Evolutionary conservation across 2,797 vertebrate genomes (phyloP).

Genomic region (Cottoperca gobio): DNA sequence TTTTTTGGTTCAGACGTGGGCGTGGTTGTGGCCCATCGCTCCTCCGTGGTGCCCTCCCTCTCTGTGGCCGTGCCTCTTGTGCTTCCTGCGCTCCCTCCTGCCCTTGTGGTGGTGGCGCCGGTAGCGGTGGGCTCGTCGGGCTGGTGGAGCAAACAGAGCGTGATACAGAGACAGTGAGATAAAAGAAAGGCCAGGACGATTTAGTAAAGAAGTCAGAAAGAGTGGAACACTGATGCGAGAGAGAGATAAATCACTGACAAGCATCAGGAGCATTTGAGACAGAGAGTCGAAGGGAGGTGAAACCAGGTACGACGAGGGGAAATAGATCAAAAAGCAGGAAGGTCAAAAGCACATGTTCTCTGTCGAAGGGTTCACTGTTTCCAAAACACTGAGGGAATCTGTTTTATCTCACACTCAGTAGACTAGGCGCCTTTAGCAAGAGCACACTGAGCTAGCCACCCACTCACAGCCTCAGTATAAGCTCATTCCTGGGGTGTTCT

Average conservation of each 20-base stretch:
- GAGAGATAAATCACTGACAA: slow-evolving; percentile 42
- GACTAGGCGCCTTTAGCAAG: slow-evolving; percentile 43
- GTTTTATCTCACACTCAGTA: slow-evolving; percentile 44
- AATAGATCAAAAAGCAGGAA: slow-evolving; percentile 43
- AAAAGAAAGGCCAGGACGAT: slow-evolving; percentile 1
- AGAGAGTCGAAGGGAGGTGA: slow-evolving; percentile 10
- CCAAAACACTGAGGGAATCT: slow-evolving; percentile 23
- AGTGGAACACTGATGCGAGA: slow-evolving; percentile 26
- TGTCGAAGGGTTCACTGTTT: slow-evolving; percentile 23
- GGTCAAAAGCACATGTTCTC: slow-evolving; percentile 45
- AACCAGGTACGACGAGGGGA: slow-evolving; percentile 22
- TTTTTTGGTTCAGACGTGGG: slow-evolving; percentile 83
- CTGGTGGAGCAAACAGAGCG: slow-evolving; percentile 71
- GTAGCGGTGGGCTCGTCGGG: slow-evolving; percentile 91
- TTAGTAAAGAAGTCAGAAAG: slow-evolving; percentile 21
- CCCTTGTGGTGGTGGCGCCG: slow-evolving; percentile 92
- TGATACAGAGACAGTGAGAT: background rate
- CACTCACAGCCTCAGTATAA: slow-evolving; percentile 51
- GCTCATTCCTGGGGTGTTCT: slow-evolving; percentile 49
- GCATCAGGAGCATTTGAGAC: slow-evolving; percentile 19
- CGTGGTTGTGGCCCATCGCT: slow-evolving; percentile 75
- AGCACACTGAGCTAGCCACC: slow-evolving; percentile 47
- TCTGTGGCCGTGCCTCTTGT: slow-evolving; percentile 85
- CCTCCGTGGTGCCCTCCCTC: slow-evolving; percentile 78
- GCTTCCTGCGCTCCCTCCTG: slow-evolving; percentile 93